phyloP scores from a whole-genome alignment of 2,113 vertebrate species.

The Odontesthes bonariensis region DNA sequence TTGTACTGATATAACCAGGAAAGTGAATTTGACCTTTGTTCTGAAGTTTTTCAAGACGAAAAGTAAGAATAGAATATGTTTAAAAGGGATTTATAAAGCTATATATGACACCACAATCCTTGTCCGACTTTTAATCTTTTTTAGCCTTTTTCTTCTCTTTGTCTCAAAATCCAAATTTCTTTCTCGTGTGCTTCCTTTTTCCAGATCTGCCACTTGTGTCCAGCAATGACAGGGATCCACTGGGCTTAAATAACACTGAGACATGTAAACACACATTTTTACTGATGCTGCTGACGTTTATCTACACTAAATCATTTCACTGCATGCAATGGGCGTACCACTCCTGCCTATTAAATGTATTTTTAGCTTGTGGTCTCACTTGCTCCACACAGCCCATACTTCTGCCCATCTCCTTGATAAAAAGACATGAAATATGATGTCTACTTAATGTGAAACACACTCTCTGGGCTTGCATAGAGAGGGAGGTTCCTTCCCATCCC shows the following conservation, averaged over 20 bases:
- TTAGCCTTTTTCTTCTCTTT: neutral
- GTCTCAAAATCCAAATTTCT: neutral
- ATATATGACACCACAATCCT: neutral
- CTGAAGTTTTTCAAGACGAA: too few species aligned
- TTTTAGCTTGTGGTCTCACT: slow-evolving; percentile 70
- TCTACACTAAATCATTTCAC: slow-evolving; percentile 68
- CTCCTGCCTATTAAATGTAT: slow-evolving; percentile 67
- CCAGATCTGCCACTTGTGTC: slow-evolving; percentile 32
- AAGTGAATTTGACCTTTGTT: too few species aligned
- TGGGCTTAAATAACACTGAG: slow-evolving; percentile 51
- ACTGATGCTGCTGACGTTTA: slow-evolving; percentile 57
- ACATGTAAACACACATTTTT: slow-evolving; percentile 55
- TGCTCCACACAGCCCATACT: slow-evolving; percentile 39
- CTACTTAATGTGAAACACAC: slow-evolving; percentile 74
- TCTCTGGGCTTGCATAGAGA: slow-evolving; percentile 27
- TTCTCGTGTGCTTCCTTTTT: slow-evolving; percentile 15
- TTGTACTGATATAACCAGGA: too few species aligned
- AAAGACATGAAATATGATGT: slow-evolving; percentile 78
- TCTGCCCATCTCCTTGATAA: slow-evolving; percentile 76
- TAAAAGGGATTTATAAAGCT: too few species aligned
- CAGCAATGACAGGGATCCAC: slow-evolving; percentile 37
- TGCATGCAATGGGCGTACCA: slow-evolving; percentile 69
- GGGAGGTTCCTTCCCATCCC: slow-evolving; percentile 12
- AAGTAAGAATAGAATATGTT: too few species aligned
- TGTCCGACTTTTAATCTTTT: neutral